Base-by-base conservation (phyloP, 2,797 vertebrate genomes). In the Glossophaga mutica region DNA sequence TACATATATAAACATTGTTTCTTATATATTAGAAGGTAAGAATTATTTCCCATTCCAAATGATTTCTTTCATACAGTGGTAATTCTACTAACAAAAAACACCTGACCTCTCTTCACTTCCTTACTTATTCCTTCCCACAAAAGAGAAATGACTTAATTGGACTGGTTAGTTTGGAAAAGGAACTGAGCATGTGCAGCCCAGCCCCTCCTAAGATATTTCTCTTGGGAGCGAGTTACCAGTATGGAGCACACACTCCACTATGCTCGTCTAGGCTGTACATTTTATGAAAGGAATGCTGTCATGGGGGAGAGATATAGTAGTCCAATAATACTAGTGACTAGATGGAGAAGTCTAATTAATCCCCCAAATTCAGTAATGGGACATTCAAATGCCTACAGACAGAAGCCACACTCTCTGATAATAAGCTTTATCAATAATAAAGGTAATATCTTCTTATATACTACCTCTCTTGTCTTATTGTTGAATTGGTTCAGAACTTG, bases 401-500 rank as follows among this genome's bases (percentile, higher is more conserved):
- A 79, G 32, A 92, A 94, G 39, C 76, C 6, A 12, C 15, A 62
- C 71, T 57, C 32, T 78, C 71, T 11, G 93, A 48, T 48, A 90
- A 52, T 2, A 78, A 70, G 8, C 6, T 42, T 89, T 93, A 81
- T 67, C 32, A 82, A 90, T 68, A 93, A 65, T 44, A 59, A 93
- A 78, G 55, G n/a, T 32, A 65, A 76, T 79, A 74, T 44, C 87
- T 86, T 89, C 42, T 79, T 42, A 57, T 62, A 82, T 67, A 52
- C 12, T 8, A 44, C 24, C 37, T 94, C 12, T 68, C 59, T 79
- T 77, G 4, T 91, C 65, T 90, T 73, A 70, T 65, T 85, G 70
- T 50, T 73, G 19, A 73, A 73, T 78, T 95, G 9, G 24, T 70
- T 91, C 73, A 84, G 71, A 94, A 95, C 22, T 73, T 93, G 29